These are phyloP conservation scores for Apeltes quadracus DNA, from an alignment of 2,113 vertebrate species.

Conservation along the genomic window DNA sequence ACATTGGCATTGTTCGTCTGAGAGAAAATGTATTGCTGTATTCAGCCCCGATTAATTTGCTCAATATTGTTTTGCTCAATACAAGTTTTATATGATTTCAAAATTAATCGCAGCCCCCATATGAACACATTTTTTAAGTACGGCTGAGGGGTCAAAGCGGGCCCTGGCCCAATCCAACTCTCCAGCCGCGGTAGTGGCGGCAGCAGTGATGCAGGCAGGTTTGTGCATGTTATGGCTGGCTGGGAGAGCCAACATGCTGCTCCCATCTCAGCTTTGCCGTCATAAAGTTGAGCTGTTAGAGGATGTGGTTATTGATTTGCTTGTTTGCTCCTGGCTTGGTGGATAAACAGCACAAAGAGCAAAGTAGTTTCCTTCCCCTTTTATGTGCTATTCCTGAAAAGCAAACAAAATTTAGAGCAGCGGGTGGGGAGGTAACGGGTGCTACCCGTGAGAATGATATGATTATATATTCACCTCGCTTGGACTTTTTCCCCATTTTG, in stretches of 20 bases:
- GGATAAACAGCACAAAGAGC: constrained; percentile 47
- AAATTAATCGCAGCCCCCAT: too few relatives aligned
- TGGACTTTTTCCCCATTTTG: too few relatives aligned
- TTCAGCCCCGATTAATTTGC: too few relatives aligned
- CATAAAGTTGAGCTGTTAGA: constrained; percentile 68
- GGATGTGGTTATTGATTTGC: constrained; percentile 75
- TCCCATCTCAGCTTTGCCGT: constrained; percentile 64
- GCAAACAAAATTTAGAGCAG: constrained; percentile 33
- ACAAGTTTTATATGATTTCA: too few relatives aligned
- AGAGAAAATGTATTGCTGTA: too few relatives aligned
- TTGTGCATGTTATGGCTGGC: constrained; percentile 53
- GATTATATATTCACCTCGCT: constrained; percentile 5
- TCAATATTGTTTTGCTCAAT: too few relatives aligned
- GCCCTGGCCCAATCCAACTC: constrained; percentile 57
- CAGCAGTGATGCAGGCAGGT: constrained; percentile 29
- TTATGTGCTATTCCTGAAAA: constrained; percentile 48
- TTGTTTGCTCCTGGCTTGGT: constrained; percentile 68
- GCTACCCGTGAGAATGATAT: constrained; percentile 24
- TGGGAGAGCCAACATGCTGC: constrained; percentile 57
- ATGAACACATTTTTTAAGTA: too few relatives aligned
- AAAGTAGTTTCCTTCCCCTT: constrained; percentile 31
- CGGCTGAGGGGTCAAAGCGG: too few relatives aligned
- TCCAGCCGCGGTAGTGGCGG: constrained; percentile 21
- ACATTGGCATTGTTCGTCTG: too few relatives aligned
- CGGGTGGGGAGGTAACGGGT: background rate